Conservation (phyloP, 2,113 vertebrate species). For the Vulpes vulpes region DNA sequence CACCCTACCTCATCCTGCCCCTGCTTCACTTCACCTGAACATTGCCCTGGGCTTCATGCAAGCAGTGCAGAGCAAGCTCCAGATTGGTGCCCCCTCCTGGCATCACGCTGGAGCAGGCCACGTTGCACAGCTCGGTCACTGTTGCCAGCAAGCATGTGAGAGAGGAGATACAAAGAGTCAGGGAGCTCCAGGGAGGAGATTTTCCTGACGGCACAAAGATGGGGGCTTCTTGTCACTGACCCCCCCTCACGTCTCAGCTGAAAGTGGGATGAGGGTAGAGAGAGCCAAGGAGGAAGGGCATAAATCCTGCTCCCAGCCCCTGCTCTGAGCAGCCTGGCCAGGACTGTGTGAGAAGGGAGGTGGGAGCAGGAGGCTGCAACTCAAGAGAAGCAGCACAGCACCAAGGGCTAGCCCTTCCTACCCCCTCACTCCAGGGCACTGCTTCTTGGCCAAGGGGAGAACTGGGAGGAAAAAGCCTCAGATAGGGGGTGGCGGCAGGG, state of each 20-base stretch:
- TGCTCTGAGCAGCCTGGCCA: not conserved
- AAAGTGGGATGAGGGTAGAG: not conserved
- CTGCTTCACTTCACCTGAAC: constrained; percentile 82
- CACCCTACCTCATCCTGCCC: no score
- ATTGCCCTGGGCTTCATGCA: constrained; percentile 87
- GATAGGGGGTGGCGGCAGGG: not conserved
- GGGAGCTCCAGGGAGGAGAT: not conserved
- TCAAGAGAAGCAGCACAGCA: not conserved
- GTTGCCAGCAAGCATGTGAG: not conserved
- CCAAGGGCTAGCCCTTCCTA: not conserved
- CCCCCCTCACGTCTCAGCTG: not conserved
- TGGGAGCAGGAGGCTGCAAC: rapidly evolving
- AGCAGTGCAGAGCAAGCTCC: constrained; percentile 89
- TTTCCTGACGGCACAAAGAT: not conserved
- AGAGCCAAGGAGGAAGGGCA: not conserved
- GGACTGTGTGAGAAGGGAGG: rapidly evolving
- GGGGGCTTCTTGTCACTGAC: not conserved
- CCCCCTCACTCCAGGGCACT: rapidly evolving
- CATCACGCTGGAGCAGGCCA: constrained; percentile 89
- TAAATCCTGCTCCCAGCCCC: not conserved
- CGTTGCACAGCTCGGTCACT: constrained; percentile 87
- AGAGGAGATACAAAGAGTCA: constrained; percentile 29
- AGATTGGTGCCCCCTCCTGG: constrained; percentile 89
- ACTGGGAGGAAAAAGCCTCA: not conserved
- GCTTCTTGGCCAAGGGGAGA: not conserved